Base-by-base conservation (phyloP, 2,888 invertebrate genomes). In the Gandaritis pyraliata region DNA sequence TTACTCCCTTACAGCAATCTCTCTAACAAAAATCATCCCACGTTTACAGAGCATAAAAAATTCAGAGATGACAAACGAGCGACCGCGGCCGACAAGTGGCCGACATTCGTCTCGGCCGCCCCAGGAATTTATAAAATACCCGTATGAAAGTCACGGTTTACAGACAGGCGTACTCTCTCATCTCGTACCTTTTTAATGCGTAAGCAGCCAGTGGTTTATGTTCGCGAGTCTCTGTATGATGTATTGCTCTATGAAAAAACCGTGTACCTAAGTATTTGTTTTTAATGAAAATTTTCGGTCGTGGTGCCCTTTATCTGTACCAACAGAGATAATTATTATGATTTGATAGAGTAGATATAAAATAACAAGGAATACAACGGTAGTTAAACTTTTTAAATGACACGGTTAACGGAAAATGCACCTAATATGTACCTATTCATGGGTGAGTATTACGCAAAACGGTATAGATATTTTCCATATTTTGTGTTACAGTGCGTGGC, bases 61-160 rank as follows among this genome's bases (percentile, higher is more conserved):
- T 82, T 83, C 83, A 85, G 71, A 68, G 72, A 82, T 84, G 85
- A 86, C 79, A 83, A 83, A 86, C 78, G 71, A 64, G 61, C 61
- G 69, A 47, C 74, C 76, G 69, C 68, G 68, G 53, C 77, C 79
- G 85, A 81, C 80, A 80, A 85, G 85, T 83, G 74, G 79, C 73
- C 71, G 71, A 76, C 82, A 86, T 86, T 72, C 75, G 78, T 86
- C 82, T 81, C 72, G 70, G 33, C 73, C 70, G 68, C 72, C 72
- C 72, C 63, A 56, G 68, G 73, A 77, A 84, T 84, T 83, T 80
- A 74, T 81, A 74, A 78, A 72, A 61, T 55, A 66, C 65, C 61
- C 69, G 72, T 73, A 80, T 77, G 75, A 78, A 77, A 85, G 83
- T 83, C 84, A 82, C 81, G 76, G 72, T 69, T 68, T 55, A 71